A percentile compares a stretch with the other conserved stretches of the same genome.
Conservation (phyloP, 1,140 invertebrate species). For the Danaus plexippus region DNA sequence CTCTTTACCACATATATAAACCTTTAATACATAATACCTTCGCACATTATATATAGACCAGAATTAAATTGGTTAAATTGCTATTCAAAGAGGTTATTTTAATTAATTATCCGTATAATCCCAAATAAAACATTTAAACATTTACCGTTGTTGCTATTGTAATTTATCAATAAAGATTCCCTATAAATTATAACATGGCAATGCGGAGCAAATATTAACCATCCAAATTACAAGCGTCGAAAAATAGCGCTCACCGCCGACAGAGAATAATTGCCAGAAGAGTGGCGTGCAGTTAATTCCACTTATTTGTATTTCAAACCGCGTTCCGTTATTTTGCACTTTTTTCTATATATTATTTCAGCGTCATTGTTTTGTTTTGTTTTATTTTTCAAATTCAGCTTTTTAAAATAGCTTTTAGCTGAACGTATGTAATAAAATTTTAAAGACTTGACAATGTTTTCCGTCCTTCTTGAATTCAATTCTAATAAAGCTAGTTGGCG, state of each 20-base stretch:
- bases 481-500: too few relatives aligned
- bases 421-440: too few relatives aligned
- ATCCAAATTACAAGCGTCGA: constrained; percentile 40
- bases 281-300: constrained; percentile 41
- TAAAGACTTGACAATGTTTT: too few relatives aligned
- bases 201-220: constrained; percentile 41
- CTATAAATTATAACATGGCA: constrained; percentile 42
- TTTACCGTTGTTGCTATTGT: constrained; percentile 11
- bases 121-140: too few relatives aligned
- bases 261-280: constrained; percentile 46
- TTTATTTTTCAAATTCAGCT: neutral
- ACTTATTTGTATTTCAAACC: constrained; percentile 45
- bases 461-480: too few relatives aligned
- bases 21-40: too few relatives aligned
- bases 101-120: too few relatives aligned
- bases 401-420: too few relatives aligned
- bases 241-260: constrained; percentile 35
- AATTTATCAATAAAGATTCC: constrained; percentile 42
- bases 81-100: too few relatives aligned
- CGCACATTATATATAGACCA: too few relatives aligned
- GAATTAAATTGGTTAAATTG: too few relatives aligned
- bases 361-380: neutral
- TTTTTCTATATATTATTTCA: constrained; percentile 3
- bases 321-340: constrained; percentile 19
- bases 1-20: too few relatives aligned